Percentiles rank a stretch among this genome's conserved stretches.
Evolutionary conservation across 2,888 invertebrate species (phyloP).

Genomic region (Phaedon cochleariae): DNA sequence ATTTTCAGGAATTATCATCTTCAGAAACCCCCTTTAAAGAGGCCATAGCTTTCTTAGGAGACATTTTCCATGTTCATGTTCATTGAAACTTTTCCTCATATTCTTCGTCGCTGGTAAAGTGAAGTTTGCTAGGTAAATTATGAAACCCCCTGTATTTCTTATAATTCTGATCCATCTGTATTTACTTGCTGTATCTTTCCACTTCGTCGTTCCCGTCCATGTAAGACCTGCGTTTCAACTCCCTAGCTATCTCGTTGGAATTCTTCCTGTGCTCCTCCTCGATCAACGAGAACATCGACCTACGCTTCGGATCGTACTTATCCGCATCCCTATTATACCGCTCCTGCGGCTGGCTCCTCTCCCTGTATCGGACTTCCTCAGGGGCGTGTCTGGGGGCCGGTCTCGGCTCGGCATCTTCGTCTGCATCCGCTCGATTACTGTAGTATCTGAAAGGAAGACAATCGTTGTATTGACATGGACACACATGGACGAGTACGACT

Average conservation of each 20-base stretch:
- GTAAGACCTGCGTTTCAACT: slow-evolving; percentile 62
- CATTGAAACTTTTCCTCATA: no score
- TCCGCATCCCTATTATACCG: slow-evolving; percentile 47
- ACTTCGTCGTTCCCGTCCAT: slow-evolving; percentile 56
- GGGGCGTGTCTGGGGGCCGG: slow-evolving; percentile 53
- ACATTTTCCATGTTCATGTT: no score
- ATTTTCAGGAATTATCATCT: no score
- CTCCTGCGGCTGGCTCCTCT: slow-evolving; percentile 31
- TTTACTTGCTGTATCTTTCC: slow-evolving; percentile 37
- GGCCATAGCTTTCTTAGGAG: no score
- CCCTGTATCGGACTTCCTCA: slow-evolving; percentile 52
- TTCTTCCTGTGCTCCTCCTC: slow-evolving; percentile 63
- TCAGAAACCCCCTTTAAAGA: no score
- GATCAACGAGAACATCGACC: slow-evolving; percentile 61
- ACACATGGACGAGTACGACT: no score
- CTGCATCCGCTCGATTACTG: slow-evolving; percentile 42
- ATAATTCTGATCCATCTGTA: background rate
- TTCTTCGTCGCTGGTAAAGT: no score
- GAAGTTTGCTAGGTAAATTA: no score
- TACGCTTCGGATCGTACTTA: slow-evolving; percentile 58
- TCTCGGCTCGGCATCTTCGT: slow-evolving; percentile 50
- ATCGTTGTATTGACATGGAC: no score
- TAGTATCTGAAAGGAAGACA: slow-evolving; percentile 39
- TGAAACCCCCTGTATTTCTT: no score
- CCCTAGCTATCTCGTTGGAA: slow-evolving; percentile 63